Percentiles rank a stretch among this genome's conserved stretches.
These are phyloP conservation scores for Neocrepidodera transversa DNA, from an alignment of 2,888 invertebrate species.

Conservation along the genomic window DNA sequence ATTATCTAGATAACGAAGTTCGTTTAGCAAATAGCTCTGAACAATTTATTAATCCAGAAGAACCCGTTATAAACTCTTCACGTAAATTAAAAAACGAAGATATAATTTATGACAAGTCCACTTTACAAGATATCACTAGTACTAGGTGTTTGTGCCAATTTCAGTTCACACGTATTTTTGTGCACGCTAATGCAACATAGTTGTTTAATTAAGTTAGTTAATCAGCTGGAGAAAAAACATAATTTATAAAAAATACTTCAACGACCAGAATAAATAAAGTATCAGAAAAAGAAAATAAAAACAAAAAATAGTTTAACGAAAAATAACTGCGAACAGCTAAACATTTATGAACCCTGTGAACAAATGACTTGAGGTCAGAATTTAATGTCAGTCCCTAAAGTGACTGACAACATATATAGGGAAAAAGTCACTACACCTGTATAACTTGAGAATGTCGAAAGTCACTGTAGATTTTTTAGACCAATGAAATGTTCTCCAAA, in stretches of 20 bases:
- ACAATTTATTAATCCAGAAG: not conserved
- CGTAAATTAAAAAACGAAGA: not conserved
- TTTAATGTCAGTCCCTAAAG: no score
- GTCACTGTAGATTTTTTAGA: no score
- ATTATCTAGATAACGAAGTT: constrained; percentile 19
- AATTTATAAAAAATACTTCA: constrained; percentile 10
- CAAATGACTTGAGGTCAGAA: no score
- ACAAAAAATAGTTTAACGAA: no score
- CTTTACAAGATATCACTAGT: constrained; percentile 17
- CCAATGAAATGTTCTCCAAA: no score
- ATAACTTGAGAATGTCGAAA: no score
- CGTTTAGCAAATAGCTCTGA: not conserved
- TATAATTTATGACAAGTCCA: not conserved
- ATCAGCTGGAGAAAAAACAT: constrained; percentile 39
- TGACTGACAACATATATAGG: no score
- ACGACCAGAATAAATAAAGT: not conserved
- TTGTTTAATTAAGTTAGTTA: constrained; percentile 45
- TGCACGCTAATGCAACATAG: constrained; percentile 46
- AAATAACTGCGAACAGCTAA: no score
- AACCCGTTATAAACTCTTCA: not conserved
- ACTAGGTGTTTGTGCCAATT: constrained; percentile 35
- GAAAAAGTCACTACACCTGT: no score
- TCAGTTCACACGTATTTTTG: constrained; percentile 42
- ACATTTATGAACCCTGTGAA: no score
- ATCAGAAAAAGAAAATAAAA: not conserved